A percentile compares a stretch with the other conserved stretches of the same genome.
These are phyloP conservation scores for Alentia gelatinosa DNA, from an alignment of 2,888 invertebrate species.

Conservation along the genomic window DNA sequence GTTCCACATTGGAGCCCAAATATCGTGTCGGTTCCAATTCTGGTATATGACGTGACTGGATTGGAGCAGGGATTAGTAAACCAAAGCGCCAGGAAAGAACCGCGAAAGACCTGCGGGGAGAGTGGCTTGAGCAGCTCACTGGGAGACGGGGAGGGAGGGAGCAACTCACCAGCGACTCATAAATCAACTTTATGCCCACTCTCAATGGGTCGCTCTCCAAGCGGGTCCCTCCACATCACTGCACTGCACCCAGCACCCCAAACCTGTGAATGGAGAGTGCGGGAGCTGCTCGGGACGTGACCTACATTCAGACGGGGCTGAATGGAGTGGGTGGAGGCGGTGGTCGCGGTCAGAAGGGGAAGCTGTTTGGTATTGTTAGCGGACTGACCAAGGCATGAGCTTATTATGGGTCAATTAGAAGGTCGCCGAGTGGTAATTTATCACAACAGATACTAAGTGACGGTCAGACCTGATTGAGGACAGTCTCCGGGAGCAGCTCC, in stretches of 20 bases:
- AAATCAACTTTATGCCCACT: constrained; percentile 23
- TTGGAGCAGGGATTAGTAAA: too few species aligned
- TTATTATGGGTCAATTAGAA: neutral
- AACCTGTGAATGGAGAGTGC: neutral
- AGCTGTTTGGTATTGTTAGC: too few species aligned
- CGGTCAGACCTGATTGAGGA: neutral
- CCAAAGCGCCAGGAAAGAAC: too few species aligned
- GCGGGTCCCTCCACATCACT: neutral
- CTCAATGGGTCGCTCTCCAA: constrained; percentile 31
- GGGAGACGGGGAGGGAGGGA: neutral
- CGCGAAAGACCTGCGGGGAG: too few species aligned
- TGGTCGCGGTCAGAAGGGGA: neutral
- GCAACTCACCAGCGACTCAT: constrained; percentile 19
- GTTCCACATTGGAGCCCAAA: too few species aligned
- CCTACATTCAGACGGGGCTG: neutral
- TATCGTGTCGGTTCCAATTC: too few species aligned
- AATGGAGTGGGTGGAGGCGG: neutral
- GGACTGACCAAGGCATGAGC: too few species aligned
- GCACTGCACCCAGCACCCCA: neutral
- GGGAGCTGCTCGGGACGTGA: constrained; percentile 9
- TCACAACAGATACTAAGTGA: neutral
- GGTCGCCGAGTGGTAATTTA: neutral
- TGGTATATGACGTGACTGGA: too few species aligned
- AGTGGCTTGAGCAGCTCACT: neutral
- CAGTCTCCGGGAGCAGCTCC: neutral